Conservation (phyloP, 2,797 vertebrate species). For the Acanthurus lineatus region DNA sequence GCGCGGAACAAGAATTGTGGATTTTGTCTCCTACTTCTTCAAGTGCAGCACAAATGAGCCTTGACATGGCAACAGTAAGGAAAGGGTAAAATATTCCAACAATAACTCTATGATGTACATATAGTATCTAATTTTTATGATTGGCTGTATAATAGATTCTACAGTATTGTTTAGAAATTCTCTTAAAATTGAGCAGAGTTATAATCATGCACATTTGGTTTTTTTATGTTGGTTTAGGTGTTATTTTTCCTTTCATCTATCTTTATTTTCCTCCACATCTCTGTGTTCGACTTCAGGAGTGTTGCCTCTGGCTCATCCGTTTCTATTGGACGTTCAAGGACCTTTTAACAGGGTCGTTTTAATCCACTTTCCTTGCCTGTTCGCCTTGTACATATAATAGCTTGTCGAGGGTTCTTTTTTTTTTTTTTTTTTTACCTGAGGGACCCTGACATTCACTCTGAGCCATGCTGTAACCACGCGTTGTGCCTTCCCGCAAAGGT, state of each 20-base stretch:
- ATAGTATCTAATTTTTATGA: no score
- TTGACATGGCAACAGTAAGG: not conserved
- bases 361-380: constrained; percentile 24
- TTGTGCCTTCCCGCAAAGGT: not conserved
- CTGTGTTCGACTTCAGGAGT: constrained; percentile 18
- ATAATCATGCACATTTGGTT: no score
- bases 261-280: not conserved
- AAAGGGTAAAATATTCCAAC: not conserved
- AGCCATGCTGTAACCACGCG: not conserved
- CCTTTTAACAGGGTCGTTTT: constrained; percentile 21
- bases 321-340: constrained; percentile 36
- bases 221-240: not conserved
- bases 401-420: not conserved
- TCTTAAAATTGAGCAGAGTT: no score
- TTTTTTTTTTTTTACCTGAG: constrained; percentile 10
- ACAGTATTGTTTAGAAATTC: no score
- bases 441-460: constrained; percentile 28
- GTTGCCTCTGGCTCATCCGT: constrained; percentile 12
- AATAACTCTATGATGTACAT: not conserved
- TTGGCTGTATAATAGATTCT: no score
- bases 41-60: not conserved
- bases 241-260: not conserved
- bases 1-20: not conserved
- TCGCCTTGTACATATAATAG: constrained; percentile 23
- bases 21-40: not conserved